These are phyloP conservation scores for Rhinolophus sinicus DNA, from an alignment of 2,113 vertebrate genomes.

Conservation along the genomic window DNA sequence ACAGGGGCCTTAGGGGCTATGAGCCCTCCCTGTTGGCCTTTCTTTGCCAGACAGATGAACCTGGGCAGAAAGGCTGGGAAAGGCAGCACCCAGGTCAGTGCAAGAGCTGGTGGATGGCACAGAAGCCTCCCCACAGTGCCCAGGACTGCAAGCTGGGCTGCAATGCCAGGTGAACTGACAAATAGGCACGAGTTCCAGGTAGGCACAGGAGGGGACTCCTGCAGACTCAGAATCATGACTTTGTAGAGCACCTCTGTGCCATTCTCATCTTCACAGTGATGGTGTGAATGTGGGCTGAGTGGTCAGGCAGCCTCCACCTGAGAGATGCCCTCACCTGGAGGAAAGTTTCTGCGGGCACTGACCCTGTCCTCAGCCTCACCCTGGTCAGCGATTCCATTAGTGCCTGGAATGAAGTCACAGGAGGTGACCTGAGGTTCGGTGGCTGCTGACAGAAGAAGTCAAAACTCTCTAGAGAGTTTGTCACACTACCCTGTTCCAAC, in stretches of 20 bases:
- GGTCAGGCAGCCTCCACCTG: not conserved
- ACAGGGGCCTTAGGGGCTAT: not conserved
- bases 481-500: not conserved
- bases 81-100: not conserved
- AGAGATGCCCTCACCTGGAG: not conserved
- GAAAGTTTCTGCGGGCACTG: not conserved
- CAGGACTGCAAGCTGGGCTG: not conserved
- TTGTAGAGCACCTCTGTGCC: accelerated
- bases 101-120: not conserved
- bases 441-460: not conserved
- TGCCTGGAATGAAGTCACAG: not conserved
- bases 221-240: not conserved
- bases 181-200: too few relatives aligned
- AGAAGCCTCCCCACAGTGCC: not conserved
- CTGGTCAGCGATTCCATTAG: not conserved
- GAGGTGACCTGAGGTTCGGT: not conserved
- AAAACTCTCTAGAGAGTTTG: not conserved
- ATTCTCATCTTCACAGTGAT: too few relatives aligned
- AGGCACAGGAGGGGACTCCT: not conserved
- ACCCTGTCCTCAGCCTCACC: not conserved
- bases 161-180: not conserved
- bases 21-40: not conserved
- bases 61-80: not conserved
- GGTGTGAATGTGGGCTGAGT: not conserved
- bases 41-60: not conserved